phyloP scores from a whole-genome alignment of 2,797 vertebrate species.

The Betta splendens region DNA sequence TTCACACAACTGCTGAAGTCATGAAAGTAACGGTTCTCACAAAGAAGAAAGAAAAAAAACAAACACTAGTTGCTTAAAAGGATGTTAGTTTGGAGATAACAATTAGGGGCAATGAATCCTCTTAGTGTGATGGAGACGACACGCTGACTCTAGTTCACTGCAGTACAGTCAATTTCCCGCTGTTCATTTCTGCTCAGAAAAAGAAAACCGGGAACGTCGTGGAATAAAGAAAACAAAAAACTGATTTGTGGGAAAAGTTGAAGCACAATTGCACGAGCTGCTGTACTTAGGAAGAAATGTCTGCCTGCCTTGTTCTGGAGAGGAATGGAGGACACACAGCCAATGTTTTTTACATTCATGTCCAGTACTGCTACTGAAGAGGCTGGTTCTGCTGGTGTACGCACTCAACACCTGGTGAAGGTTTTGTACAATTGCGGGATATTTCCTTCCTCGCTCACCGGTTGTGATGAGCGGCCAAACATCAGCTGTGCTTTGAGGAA shows the following conservation, averaged over 20 bases:
- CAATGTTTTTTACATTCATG: slow-evolving; percentile 67
- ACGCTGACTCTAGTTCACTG: slow-evolving; percentile 9
- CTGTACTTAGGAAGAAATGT: slow-evolving; percentile 6
- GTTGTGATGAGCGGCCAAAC: slow-evolving; percentile 7
- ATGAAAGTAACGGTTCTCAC: slow-evolving; percentile 2
- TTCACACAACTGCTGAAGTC: slow-evolving; percentile 5
- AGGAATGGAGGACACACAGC: slow-evolving; percentile 25
- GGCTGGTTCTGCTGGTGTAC: slow-evolving; percentile 62
- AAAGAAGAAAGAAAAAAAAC: slow-evolving; percentile 5
- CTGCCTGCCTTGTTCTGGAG: slow-evolving; percentile 14
- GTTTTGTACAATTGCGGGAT: slow-evolving; percentile 52
- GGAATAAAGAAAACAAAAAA: slow-evolving; percentile 2
- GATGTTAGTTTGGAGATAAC: background rate
- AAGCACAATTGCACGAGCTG: slow-evolving; percentile 44
- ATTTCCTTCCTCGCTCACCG: slow-evolving; percentile 13
- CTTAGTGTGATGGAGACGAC: slow-evolving; percentile 4
- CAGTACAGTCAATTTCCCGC: slow-evolving; percentile 52
- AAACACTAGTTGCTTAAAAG: slow-evolving; percentile 25
- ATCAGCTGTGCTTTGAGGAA: slow-evolving; percentile 33
- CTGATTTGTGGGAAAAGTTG: slow-evolving; percentile 4
- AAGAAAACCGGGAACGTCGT: background rate
- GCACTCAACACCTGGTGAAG: slow-evolving; percentile 9
- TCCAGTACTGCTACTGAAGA: slow-evolving; percentile 65
- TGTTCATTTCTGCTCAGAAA: slow-evolving; percentile 10
- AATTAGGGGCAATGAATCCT: background rate